Percentiles rank a stretch among this genome's conserved stretches.
phyloP scores from a whole-genome alignment of 2,113 vertebrate genomes.

The Burhinus oedicnemus region DNA sequence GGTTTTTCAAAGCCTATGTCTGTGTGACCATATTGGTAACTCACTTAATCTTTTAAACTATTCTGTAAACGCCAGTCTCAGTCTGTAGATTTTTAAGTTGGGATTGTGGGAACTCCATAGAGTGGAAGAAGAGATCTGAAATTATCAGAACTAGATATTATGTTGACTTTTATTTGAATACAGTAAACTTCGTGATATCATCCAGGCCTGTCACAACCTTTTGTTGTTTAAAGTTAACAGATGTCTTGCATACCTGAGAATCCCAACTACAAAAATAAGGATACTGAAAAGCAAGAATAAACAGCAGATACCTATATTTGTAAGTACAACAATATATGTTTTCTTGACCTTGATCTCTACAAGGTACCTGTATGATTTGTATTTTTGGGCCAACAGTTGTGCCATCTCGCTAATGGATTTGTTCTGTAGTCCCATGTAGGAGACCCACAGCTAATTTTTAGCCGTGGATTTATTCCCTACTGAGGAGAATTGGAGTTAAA shows the following conservation, averaged over 20 bases:
- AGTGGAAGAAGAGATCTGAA: background rate
- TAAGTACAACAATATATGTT: slow-evolving; percentile 77
- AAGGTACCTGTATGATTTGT: slow-evolving; percentile 68
- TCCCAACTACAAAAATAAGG: slow-evolving; percentile 84
- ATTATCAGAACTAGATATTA: background rate
- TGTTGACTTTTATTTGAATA: background rate
- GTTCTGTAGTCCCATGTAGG: background rate
- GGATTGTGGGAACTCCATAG: background rate
- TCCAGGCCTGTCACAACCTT: background rate
- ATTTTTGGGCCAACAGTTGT: background rate
- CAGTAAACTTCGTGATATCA: background rate
- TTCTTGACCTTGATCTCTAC: slow-evolving; percentile 85
- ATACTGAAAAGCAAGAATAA: slow-evolving; percentile 86
- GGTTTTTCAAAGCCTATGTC: background rate
- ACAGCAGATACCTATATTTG: slow-evolving; percentile 80
- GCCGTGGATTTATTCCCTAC: background rate
- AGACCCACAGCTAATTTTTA: background rate
- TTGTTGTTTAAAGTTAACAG: slow-evolving; percentile 79
- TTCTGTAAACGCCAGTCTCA: background rate
- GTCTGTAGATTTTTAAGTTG: background rate
- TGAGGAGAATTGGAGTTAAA: background rate
- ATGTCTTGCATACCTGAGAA: slow-evolving; percentile 80
- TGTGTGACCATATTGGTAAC: background rate
- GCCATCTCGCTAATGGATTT: background rate
- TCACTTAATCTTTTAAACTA: background rate